Conservation (phyloP, 2,113 vertebrate species). For the Alectura lathami region DNA sequence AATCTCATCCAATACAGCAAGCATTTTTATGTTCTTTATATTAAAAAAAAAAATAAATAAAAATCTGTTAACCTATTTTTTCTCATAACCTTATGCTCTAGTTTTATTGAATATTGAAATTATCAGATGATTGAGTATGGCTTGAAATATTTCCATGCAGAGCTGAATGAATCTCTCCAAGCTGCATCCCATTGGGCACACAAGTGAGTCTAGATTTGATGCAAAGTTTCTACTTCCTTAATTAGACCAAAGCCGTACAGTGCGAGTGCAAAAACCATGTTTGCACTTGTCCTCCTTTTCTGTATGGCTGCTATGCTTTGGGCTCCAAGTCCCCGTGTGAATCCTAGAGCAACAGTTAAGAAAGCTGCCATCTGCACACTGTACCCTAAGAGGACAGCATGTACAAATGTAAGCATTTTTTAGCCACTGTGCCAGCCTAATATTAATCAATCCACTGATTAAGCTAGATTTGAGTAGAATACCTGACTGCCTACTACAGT, state of each 20-base stretch:
- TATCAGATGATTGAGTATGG: not conserved
- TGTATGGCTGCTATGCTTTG: not conserved
- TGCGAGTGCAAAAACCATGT: not conserved
- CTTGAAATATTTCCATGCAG: not conserved
- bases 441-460: not conserved
- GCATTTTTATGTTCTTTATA: not conserved
- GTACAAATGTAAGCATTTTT: not conserved
- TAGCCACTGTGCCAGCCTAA: not conserved
- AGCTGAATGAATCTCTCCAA: not conserved
- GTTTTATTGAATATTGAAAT: not conserved
- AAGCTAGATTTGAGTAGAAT: not conserved
- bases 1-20: not conserved
- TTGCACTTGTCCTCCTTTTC: not conserved
- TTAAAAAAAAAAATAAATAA: not conserved
- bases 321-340: not conserved
- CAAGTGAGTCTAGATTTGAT: not conserved
- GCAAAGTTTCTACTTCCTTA: not conserved
- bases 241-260: not conserved
- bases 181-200: not conserved
- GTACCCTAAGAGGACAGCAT: not conserved
- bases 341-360: not conserved
- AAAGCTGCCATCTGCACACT: not conserved
- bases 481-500: not conserved
- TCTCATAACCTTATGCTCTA: not conserved
- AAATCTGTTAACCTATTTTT: not conserved